Base-by-base conservation (phyloP, 2,113 vertebrate genomes). In the Bubo bubo region DNA sequence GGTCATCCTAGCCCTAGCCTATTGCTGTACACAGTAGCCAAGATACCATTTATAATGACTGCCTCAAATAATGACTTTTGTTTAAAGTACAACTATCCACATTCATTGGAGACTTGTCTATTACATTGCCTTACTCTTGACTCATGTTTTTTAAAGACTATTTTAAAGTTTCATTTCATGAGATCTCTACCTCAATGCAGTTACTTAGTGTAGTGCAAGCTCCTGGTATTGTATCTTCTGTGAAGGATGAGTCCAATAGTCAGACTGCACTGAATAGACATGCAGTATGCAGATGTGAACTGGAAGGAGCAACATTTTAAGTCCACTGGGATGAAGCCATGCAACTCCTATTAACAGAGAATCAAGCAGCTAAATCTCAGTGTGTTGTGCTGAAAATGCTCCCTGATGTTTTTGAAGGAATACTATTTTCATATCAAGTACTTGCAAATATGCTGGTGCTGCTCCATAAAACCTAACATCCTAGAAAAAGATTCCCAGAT, bases 371-470 rank as follows among this genome's bases (percentile, higher is more conserved):
- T 89, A 60, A 41, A 93, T 80, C 68, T 86, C 55, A 75, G 55
- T n/a, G 34, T 68, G n/a, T 76, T 87, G 83, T 83, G 56, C 60
- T 94, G 82, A 80, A 94, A 94, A 81, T 14, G 32, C 19, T 70
- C 52, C 72, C 58, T 50, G 64, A 55, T 0, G 1, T 56, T 5
- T 87, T 77, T 92, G 50, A 72, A 86, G 76, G n/a, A 79, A 91
- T 91, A 37, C 24, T 34, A 55, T 97, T 94, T 97, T 83, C 90
- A 79, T 80, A 86, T 58, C 79, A 96, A 97, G 80, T 86, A 82
- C 37, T 85, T 70, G 41, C 14, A 87, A 93, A 91, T 81, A n/a
- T 82, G 39, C 43, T 94, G 49, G 91, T 94, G 58, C 77, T 97
- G 79, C 63, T 95, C 34, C 91, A 88, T 94, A 82, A 97, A 96